These are phyloP conservation scores for Hermaeophaga mercurialis DNA, from an alignment of 2,888 invertebrate genomes.

Conservation along the genomic window DNA sequence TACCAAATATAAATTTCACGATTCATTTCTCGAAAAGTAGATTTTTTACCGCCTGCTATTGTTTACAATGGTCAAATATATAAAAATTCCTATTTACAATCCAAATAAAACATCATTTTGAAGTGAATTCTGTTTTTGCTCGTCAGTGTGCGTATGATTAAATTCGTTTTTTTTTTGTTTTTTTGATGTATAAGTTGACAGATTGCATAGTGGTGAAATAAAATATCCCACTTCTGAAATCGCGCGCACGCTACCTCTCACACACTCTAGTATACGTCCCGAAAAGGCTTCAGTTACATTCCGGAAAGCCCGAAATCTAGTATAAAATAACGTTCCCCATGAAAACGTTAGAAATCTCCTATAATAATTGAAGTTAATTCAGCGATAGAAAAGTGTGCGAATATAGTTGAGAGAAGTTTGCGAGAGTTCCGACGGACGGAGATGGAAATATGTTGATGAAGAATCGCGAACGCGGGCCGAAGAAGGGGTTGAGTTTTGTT, in stretches of 20 bases:
- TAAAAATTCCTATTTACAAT: no score
- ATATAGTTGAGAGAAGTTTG: not conserved
- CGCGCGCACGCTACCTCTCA: constrained; percentile 17
- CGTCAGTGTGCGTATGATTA: no score
- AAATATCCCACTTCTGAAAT: constrained; percentile 15
- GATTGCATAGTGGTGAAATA: not conserved
- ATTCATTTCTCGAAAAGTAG: no score
- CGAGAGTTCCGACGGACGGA: constrained; percentile 3
- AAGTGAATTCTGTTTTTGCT: no score
- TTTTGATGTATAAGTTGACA: not conserved
- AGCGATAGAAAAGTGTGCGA: not conserved
- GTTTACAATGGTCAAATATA: no score
- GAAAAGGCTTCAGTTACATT: constrained; percentile 18
- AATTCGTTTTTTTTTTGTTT: not conserved
- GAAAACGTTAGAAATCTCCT: not conserved
- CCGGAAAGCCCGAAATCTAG: constrained; percentile 8
- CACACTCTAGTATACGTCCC: constrained; percentile 9
- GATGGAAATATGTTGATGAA: constrained; percentile 20
- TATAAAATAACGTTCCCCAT: constrained; percentile 10
- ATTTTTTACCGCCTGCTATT: no score
- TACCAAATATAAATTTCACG: no score
- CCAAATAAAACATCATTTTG: no score
- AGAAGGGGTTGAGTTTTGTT: constrained; percentile 45
- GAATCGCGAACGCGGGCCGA: constrained; percentile 20
- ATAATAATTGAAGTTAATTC: not conserved